A percentile compares a stretch with the other conserved stretches of the same genome.
phyloP scores from a whole-genome alignment of 2,113 vertebrate species.

The Semicossyphus pulcher region DNA sequence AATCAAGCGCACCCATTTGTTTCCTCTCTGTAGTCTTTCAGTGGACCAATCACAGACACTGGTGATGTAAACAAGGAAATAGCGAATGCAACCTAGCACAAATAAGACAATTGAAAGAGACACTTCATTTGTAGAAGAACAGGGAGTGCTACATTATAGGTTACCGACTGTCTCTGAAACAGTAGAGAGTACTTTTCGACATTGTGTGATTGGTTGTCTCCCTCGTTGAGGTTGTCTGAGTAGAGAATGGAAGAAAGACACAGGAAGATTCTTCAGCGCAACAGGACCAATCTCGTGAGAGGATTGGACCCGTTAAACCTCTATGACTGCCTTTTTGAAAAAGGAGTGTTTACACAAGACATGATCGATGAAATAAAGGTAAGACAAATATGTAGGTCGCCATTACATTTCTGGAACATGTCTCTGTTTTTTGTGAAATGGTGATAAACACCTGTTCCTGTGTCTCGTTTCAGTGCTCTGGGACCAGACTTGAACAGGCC shows the following conservation, averaged over 20 bases:
- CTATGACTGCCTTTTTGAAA: conserved; percentile 84
- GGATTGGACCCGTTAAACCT: conserved; percentile 82
- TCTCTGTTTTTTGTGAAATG: too few relatives aligned
- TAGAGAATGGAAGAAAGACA: conserved; percentile 85
- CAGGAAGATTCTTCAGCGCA: conserved; percentile 81
- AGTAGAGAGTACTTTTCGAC: too few relatives aligned
- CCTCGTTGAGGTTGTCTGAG: background rate
- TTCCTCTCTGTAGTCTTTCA: too few relatives aligned
- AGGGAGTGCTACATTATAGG: too few relatives aligned
- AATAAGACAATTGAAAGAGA: background rate
- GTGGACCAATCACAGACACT: conserved; percentile 61
- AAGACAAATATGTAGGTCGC: background rate
- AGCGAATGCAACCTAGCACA: background rate
- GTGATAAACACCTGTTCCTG: background rate
- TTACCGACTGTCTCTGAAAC: background rate
- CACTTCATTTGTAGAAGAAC: background rate
- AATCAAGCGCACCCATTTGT: conserved; percentile 31
- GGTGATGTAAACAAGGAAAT: conserved; percentile 80
- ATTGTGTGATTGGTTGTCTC: too few relatives aligned
- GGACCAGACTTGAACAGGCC: conserved; percentile 87
- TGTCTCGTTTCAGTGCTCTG: conserved; percentile 76
- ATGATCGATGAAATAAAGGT: conserved; percentile 96
- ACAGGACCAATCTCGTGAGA: conserved; percentile 82
- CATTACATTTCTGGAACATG: too few relatives aligned
- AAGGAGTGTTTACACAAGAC: conserved; percentile 86